These are phyloP conservation scores for Caretta caretta DNA, from an alignment of 2,113 vertebrate species.

Conservation along the genomic window DNA sequence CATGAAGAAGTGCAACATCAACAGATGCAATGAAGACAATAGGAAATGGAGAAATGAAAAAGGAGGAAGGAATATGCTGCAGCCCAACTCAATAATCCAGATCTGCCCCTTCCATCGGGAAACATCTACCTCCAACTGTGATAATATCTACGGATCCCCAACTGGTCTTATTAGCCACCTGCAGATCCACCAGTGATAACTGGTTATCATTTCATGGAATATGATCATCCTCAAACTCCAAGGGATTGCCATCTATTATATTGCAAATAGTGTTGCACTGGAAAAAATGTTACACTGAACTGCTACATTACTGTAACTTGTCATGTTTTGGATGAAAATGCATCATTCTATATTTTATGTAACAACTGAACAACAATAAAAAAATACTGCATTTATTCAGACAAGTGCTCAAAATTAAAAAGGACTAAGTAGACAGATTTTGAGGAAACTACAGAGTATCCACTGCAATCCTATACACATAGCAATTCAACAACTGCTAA, in stretches of 20 bases:
- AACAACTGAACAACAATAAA: not conserved
- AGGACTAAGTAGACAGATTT: accelerated
- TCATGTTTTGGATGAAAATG: not conserved
- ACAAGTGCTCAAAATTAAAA: not conserved
- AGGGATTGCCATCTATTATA: not conserved
- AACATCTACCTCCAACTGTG: not conserved
- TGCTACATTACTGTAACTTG: not conserved
- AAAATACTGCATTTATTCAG: not conserved
- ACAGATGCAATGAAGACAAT: not conserved
- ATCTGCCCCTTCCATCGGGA: not conserved
- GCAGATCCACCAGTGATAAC: not conserved
- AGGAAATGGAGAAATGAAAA: not conserved
- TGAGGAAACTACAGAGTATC: not conserved
- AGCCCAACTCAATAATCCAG: not conserved
- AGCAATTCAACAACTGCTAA: not conserved
- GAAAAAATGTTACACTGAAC: not conserved
- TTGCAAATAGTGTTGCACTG: slow-evolving; percentile 4
- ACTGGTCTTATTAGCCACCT: not conserved
- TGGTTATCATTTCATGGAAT: not conserved
- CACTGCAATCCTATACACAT: not conserved
- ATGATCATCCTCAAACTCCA: not conserved
- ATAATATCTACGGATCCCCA: not conserved
- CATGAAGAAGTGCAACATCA: not conserved
- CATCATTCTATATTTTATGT: not conserved
- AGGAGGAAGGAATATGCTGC: not conserved